These are phyloP conservation scores for Hetaerina americana DNA, from an alignment of 1,140 invertebrate genomes.

Conservation along the genomic window DNA sequence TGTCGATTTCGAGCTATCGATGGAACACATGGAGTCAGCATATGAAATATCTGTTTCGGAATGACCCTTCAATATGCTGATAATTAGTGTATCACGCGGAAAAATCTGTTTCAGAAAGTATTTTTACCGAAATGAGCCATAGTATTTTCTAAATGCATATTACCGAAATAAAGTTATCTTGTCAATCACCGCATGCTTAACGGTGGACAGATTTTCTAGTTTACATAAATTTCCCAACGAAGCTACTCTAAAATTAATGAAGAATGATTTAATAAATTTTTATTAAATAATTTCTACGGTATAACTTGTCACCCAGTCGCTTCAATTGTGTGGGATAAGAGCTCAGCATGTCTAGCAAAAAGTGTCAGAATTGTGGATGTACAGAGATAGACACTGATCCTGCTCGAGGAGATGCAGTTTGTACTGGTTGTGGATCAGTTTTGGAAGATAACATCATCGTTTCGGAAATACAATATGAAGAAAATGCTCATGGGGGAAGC, in stretches of 20 bases:
- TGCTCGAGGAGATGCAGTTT: conserved; percentile 85
- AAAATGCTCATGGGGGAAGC: conserved; percentile 74
- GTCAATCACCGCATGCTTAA: too few relatives aligned
- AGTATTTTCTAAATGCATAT: neutral
- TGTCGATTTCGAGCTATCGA: neutral
- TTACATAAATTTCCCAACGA: neutral
- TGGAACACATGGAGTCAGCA: neutral
- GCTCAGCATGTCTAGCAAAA: conserved; percentile 27
- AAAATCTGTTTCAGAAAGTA: neutral
- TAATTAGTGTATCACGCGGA: neutral
- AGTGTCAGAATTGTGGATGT: conserved; percentile 85
- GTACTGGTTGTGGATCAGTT: conserved; percentile 90
- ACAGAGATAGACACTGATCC: conserved; percentile 90
- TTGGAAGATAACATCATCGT: conserved; percentile 94
- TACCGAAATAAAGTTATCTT: neutral
- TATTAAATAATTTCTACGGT: neutral
- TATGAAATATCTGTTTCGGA: neutral
- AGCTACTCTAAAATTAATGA: neutral
- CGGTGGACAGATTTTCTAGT: neutral
- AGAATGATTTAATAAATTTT: neutral
- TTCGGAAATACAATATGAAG: conserved; percentile 90
- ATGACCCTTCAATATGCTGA: neutral
- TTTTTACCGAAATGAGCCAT: neutral
- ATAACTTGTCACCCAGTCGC: neutral
- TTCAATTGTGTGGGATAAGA: neutral